Conservation (phyloP, 2,797 vertebrate genomes). For the Psittacula echo region DNA sequence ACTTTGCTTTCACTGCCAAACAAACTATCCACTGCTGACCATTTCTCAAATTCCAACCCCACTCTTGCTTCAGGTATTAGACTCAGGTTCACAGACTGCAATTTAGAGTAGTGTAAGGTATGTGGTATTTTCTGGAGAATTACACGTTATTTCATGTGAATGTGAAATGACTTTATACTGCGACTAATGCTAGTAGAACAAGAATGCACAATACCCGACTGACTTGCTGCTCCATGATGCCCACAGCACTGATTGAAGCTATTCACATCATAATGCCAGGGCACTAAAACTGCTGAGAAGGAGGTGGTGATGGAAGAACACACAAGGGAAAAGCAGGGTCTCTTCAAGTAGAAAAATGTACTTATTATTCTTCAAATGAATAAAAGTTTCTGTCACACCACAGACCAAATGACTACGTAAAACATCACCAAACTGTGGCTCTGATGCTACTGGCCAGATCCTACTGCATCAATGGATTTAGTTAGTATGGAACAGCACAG, state of each 20-base stretch:
- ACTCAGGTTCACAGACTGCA: not conserved
- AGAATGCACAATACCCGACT: not conserved
- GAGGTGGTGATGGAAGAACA: not conserved
- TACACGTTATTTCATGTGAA: not conserved
- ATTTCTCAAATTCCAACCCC: not conserved
- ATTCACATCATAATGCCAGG: not conserved
- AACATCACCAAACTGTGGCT: not conserved
- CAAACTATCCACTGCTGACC: not conserved
- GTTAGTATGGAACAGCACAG: accelerated
- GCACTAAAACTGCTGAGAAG: not conserved
- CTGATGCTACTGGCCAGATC: not conserved
- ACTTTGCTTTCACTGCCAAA: not conserved
- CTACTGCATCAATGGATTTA: not conserved
- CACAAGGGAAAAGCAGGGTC: not conserved
- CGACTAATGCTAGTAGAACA: not conserved
- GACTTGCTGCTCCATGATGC: not conserved
- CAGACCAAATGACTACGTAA: not conserved
- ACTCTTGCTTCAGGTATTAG: not conserved
- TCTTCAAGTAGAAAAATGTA: not conserved
- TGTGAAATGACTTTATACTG: not conserved
- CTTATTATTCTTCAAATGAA: not conserved
- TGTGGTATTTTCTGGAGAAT: not conserved
- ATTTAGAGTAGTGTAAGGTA: not conserved
- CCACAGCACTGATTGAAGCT: not conserved
- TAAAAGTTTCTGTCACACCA: not conserved